phyloP scores from a whole-genome alignment of 2,888 invertebrate genomes.

The Dexiosoma caninum region DNA sequence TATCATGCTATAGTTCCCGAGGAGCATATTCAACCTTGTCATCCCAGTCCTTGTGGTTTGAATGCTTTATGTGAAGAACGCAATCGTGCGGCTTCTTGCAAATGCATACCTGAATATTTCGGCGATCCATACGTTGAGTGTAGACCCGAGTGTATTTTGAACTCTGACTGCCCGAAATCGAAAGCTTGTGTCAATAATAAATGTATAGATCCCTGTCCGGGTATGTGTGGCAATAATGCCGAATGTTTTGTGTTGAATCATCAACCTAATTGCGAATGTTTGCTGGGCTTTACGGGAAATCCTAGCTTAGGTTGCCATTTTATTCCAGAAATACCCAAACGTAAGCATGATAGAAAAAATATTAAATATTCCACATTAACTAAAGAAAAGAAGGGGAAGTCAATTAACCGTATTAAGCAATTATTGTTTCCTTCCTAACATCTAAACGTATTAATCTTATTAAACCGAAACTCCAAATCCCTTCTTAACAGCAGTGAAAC shows the following conservation, averaged over 20 bases:
- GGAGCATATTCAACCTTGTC: conserved; percentile 80
- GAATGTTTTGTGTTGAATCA: conserved; percentile 84
- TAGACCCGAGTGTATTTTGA: conserved; percentile 83
- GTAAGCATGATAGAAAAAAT: conserved; percentile 72
- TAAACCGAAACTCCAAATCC: neutral
- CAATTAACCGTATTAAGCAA: neutral
- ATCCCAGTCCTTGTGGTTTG: conserved; percentile 83
- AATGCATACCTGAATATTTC: conserved; percentile 82
- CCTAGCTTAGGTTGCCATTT: conserved; percentile 79
- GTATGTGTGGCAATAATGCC: conserved; percentile 90
- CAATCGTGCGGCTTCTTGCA: conserved; percentile 82
- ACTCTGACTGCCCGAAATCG: conserved; percentile 82
- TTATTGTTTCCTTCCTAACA: neutral
- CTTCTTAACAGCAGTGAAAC: neutral
- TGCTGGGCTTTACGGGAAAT: conserved; percentile 81
- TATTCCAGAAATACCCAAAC: conserved; percentile 67
- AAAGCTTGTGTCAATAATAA: conserved; percentile 85
- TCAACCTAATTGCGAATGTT: conserved; percentile 82
- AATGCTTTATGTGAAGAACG: conserved; percentile 83
- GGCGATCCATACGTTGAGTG: conserved; percentile 84
- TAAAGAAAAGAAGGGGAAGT: neutral
- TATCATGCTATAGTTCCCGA: conserved; percentile 75
- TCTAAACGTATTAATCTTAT: neutral
- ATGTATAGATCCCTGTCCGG: conserved; percentile 90
- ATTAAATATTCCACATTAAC: conserved; percentile 1